Conservation (phyloP, 1,140 invertebrate species). For the Drosophila arizonae region DNA sequence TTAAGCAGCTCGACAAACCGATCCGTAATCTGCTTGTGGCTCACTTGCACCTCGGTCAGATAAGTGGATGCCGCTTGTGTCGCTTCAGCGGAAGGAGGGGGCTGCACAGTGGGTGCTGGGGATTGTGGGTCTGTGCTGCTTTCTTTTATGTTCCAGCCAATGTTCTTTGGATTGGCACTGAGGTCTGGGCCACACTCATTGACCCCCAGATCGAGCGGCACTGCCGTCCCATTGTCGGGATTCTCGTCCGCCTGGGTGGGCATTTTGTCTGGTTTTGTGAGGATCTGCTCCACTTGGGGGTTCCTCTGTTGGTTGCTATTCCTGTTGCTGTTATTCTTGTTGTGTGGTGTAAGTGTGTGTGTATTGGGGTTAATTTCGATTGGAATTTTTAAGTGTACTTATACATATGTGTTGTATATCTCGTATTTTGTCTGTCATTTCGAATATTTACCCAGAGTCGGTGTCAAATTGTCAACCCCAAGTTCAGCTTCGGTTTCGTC, state of each 20-base stretch:
- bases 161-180: slow-evolving; percentile 2
- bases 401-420: background rate
- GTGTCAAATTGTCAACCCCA: slow-evolving; percentile 11
- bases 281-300: slow-evolving; percentile 5
- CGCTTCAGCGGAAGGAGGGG: background rate
- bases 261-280: slow-evolving; percentile 6
- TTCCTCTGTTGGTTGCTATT: background rate
- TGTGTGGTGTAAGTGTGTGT: slow-evolving; percentile 4
- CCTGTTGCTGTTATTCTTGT: background rate
- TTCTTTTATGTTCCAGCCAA: slow-evolving; percentile 42
- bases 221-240: background rate
- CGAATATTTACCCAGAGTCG: slow-evolving; percentile 7
- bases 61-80: slow-evolving; percentile 5
- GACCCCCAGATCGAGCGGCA: background rate
- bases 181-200: slow-evolving; percentile 9
- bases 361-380: background rate
- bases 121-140: background rate
- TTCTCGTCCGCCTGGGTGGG: slow-evolving; percentile 5
- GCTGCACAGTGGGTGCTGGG: background rate
- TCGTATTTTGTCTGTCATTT: slow-evolving; percentile 21
- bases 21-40: slow-evolving; percentile 53
- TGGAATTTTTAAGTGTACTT: slow-evolving; percentile 4
- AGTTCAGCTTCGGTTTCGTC: slow-evolving; percentile 37
- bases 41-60: slow-evolving; percentile 53
- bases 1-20: slow-evolving; percentile 57